Base-by-base conservation (phyloP, 2,888 invertebrate species). In the Bellardia bayeri region DNA sequence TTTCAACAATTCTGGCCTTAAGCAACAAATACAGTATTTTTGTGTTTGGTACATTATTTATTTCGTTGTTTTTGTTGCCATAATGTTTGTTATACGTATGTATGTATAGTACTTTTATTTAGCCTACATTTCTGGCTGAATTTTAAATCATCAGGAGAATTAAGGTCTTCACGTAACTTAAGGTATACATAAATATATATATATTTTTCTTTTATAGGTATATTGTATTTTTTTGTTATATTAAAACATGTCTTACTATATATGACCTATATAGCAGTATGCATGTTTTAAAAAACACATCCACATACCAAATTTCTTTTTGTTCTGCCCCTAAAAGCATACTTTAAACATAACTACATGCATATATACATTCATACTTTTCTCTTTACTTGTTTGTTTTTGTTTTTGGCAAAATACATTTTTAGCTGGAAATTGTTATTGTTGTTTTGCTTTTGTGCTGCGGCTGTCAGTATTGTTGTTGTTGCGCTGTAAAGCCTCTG, bases 141-240 rank as follows among this genome's bases (percentile, higher is more conserved):
- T 82, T 76, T 51, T n/a, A 33, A 78, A 84, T 87, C 84, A 82
- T 82, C 74, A 75, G 14, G 51, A 85, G 82, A 87, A 85, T 82
- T 85, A 75, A 87, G 79, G 79, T 75, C 78, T 75, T 82, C 71
- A 86, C 74, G 82, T 84, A 61, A 64, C 80, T 76, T 49, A 13
- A 37, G 64, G 64, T 80, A 66, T 30, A 37, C 49, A 54, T 64
- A 72, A 69, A 30, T 1, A 49, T 42, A 71, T 71, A 49, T 69
- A 30, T 42, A 37, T 49, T 58, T 23, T 63, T 80, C 33, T 85
- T 58, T 63, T 49, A 23, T 23, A 40, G 16, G 37, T 14, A 14
- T 66, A 49, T 2, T 14, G 23, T 23, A 23, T 33, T 49, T 13
- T 33, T 42, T 40, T 64, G 2, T 8, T 61, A n/a, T 40, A 64